Evolutionary conservation across 2,797 vertebrate species (phyloP).

Genomic region (Nasua narica): DNA sequence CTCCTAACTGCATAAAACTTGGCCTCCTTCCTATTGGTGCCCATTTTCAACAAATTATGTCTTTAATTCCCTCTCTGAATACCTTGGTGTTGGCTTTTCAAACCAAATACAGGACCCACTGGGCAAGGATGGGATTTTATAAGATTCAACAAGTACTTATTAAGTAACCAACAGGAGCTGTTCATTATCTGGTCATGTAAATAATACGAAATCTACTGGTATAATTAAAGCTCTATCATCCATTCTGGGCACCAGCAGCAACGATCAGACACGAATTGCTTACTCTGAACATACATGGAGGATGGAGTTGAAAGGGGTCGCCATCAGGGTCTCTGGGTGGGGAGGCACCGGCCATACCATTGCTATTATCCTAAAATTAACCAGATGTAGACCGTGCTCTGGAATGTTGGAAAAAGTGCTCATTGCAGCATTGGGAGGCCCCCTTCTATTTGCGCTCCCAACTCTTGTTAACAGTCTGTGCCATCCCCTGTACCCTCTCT

Average conservation of each 20-base stretch:
- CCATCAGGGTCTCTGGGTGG: rapidly evolving
- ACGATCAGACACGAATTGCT: rapidly evolving
- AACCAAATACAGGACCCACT: neutral
- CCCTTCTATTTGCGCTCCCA: neutral
- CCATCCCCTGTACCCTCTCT: rapidly evolving
- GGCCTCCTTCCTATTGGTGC: rapidly evolving
- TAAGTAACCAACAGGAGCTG: neutral
- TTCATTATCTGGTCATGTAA: no score
- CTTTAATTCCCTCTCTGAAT: neutral
- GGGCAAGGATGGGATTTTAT: neutral
- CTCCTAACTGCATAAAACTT: no score
- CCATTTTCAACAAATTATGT: neutral
- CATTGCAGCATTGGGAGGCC: rapidly evolving
- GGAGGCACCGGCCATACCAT: neutral
- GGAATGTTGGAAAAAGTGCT: neutral
- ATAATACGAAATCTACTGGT: neutral
- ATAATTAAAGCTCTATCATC: neutral
- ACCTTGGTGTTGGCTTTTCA: neutral
- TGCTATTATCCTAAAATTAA: neutral
- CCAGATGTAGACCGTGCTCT: rapidly evolving
- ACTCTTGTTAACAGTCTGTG: rapidly evolving
- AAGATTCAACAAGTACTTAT: neutral
- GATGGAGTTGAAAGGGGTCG: neutral
- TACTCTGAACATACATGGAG: rapidly evolving
- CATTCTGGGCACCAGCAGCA: rapidly evolving